These are phyloP conservation scores for Phalera bucephala DNA, from an alignment of 2,888 invertebrate genomes.

Conservation along the genomic window DNA sequence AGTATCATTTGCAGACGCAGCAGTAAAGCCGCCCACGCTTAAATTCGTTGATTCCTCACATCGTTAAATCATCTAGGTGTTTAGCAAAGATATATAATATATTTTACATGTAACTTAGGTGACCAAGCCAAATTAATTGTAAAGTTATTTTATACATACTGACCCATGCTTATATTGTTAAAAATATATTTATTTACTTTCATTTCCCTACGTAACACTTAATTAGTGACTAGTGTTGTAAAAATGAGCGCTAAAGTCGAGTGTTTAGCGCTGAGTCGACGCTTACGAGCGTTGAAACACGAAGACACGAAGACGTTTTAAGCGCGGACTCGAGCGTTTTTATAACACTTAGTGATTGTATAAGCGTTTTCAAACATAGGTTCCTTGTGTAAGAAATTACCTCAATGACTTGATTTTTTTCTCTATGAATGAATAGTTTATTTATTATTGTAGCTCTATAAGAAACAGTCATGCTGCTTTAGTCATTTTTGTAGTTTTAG, in stretches of 20 bases:
- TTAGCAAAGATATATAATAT: slow-evolving; percentile 11
- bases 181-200: slow-evolving; percentile 28
- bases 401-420: slow-evolving; percentile 54
- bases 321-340: no score
- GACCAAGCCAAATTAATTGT: slow-evolving; percentile 40
- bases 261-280: no score
- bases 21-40: no score
- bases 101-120: slow-evolving; percentile 22
- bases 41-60: no score
- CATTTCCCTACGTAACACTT: slow-evolving; percentile 20
- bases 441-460: slow-evolving; percentile 63
- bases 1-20: no score
- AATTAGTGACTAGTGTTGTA: no score
- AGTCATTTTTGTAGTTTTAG: slow-evolving; percentile 74
- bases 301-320: no score
- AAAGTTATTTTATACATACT: slow-evolving; percentile 15
- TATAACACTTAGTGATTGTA: no score
- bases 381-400: slow-evolving; percentile 62
- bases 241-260: no score
- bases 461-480: slow-evolving; percentile 70
- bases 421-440: slow-evolving; percentile 41
- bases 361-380: slow-evolving; percentile 40
- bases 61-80: slow-evolving; percentile 17
- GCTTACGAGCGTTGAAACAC: no score
- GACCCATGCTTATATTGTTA: slow-evolving; percentile 13